Conservation (phyloP, 2,888 invertebrate genomes). For the Cephonodes hylas region DNA sequence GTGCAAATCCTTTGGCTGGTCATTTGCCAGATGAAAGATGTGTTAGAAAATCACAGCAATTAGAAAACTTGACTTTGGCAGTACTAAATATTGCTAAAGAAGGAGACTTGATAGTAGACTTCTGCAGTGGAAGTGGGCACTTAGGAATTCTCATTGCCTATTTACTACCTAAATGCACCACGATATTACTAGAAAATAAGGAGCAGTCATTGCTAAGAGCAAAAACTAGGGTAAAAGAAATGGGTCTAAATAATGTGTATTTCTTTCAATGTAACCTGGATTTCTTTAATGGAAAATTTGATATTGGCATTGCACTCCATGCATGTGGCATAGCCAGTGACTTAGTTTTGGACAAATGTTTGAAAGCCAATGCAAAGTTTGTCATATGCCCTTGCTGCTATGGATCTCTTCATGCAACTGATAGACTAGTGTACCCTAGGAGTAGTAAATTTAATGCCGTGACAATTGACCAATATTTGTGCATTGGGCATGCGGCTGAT, state of each 20-base stretch:
- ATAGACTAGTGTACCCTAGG: constrained; percentile 90
- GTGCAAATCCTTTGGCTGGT: constrained; percentile 89
- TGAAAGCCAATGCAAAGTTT: constrained; percentile 88
- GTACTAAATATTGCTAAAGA: constrained; percentile 85
- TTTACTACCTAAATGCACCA: constrained; percentile 87
- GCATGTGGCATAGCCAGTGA: constrained; percentile 98
- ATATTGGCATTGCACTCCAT: constrained; percentile 94
- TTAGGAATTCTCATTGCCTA: constrained; percentile 92
- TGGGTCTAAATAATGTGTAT: constrained; percentile 87
- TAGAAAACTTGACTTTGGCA: constrained; percentile 91
- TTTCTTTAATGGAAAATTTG: constrained; percentile 90
- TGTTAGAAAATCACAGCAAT: constrained; percentile 90
- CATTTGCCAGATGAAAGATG: constrained; percentile 88
- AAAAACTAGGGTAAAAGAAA: constrained; percentile 83
- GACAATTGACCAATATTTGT: constrained; percentile 85
- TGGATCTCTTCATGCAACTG: constrained; percentile 91
- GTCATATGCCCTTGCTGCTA: constrained; percentile 97
- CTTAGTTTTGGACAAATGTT: constrained; percentile 92
- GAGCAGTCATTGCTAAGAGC: constrained; percentile 91
- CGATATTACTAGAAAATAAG: constrained; percentile 95
- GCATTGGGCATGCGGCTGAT: constrained; percentile 94
- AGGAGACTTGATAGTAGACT: constrained; percentile 91
- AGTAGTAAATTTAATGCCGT: constrained; percentile 82
- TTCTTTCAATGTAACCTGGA: constrained; percentile 95
- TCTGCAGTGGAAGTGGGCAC: constrained; percentile 97